Conservation (phyloP, 2,888 invertebrate genomes). For the Aphodius granarius region DNA sequence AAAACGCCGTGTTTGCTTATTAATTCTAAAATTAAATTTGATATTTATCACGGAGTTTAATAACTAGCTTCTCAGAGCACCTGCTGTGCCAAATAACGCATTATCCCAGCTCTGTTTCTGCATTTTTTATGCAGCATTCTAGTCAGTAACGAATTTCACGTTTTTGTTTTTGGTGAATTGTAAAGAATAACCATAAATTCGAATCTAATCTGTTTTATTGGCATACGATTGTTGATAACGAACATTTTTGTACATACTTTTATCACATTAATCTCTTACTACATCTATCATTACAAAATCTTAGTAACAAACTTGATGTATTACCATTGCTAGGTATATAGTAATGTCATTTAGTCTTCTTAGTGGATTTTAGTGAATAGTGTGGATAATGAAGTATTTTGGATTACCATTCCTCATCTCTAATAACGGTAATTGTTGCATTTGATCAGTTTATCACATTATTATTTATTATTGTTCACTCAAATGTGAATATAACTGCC, state of each 20-base stretch:
- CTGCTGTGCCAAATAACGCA: background rate
- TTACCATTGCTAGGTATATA: too few relatives aligned
- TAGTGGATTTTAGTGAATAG: background rate
- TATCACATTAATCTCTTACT: too few relatives aligned
- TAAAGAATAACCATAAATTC: too few relatives aligned
- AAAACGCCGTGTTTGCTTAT: conserved; percentile 9
- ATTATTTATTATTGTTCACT: too few relatives aligned
- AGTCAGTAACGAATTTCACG: too few relatives aligned
- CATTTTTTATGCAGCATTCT: too few relatives aligned
- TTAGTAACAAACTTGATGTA: too few relatives aligned
- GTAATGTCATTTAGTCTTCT: background rate
- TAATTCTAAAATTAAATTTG: conserved; percentile 15
- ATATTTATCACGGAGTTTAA: conserved; percentile 13
- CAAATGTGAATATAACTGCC: too few relatives aligned
- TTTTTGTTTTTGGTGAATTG: too few relatives aligned
- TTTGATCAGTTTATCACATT: background rate
- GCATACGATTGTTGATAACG: background rate
- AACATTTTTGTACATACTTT: background rate
- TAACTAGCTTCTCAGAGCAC: conserved; percentile 6
- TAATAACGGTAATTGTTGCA: background rate
- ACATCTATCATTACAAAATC: background rate
- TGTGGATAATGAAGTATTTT: background rate
- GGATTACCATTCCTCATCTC: background rate
- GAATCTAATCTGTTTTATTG: background rate
- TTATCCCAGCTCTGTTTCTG: background rate